Percentiles rank a stretch among this genome's conserved stretches.
phyloP scores from a whole-genome alignment of 1,140 invertebrate species.

The Drosophila arizonae region DNA sequence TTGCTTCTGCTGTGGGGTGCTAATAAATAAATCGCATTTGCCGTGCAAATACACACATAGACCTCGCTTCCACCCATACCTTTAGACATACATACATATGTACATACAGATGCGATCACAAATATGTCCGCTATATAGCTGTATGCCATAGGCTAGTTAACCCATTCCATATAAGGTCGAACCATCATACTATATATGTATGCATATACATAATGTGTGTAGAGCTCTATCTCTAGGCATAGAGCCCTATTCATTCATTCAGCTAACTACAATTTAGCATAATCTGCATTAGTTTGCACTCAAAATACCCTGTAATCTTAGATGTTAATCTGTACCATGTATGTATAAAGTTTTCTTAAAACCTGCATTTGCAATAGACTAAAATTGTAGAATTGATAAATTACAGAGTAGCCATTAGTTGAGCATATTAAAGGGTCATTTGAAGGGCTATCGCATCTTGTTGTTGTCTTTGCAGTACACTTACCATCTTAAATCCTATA shows the following conservation, averaged over 20 bases:
- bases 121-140: conserved; percentile 42
- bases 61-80: conserved; percentile 2
- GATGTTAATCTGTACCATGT: too few relatives aligned
- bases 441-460: too few relatives aligned
- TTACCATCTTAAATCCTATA: background rate
- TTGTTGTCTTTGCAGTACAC: too few relatives aligned
- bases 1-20: conserved; percentile 59
- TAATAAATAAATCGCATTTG: conserved; percentile 78
- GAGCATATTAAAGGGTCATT: too few relatives aligned
- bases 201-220: conserved; percentile 2
- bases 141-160: conserved; percentile 7
- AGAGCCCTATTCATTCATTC: conserved; percentile 43
- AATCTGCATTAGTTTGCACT: conserved; percentile 54
- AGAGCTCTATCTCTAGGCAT: conserved; percentile 4
- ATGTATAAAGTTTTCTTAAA: too few relatives aligned
- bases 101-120: conserved; percentile 8
- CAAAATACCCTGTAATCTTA: conserved; percentile 20
- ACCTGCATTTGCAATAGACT: too few relatives aligned
- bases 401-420: too few relatives aligned
- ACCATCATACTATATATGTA: background rate
- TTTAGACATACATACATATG: conserved; percentile 19
- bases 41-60: conserved; percentile 23
- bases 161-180: conserved; percentile 14
- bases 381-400: too few relatives aligned
- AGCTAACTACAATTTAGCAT: conserved; percentile 52